phyloP scores from a whole-genome alignment of 2,113 vertebrate genomes.

The Indicator indicator region DNA sequence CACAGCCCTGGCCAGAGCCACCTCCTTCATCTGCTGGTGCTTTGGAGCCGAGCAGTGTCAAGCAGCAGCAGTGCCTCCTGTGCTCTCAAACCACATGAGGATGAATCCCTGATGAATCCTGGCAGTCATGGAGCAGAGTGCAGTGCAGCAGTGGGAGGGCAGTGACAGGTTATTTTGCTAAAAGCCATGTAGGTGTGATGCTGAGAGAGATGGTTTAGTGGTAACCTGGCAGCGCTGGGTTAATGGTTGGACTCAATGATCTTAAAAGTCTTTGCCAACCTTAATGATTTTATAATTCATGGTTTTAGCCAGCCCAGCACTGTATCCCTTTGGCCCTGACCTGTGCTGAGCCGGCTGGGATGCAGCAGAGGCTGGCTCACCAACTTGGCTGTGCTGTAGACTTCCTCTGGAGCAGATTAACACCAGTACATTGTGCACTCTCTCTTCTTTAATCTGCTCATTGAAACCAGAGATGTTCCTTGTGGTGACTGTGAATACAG shows the following conservation, averaged over 20 bases:
- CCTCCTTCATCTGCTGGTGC: fast-evolving
- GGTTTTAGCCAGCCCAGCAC: neutral
- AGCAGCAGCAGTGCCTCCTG: neutral
- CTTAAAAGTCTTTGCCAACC: too few species aligned
- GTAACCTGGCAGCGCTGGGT: too few species aligned
- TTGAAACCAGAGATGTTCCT: neutral
- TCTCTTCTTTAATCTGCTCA: neutral
- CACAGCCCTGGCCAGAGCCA: neutral
- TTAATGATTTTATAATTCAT: too few species aligned
- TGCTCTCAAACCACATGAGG: fast-evolving
- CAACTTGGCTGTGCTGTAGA: neutral
- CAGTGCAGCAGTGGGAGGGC: fast-evolving
- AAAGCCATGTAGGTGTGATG: too few species aligned
- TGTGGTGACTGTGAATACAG: neutral
- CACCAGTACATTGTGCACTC: fast-evolving
- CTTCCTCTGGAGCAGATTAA: neutral
- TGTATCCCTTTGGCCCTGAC: neutral
- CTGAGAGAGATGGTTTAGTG: too few species aligned
- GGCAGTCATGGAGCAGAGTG: fast-evolving
- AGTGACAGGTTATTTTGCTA: fast-evolving
- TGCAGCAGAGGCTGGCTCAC: neutral
- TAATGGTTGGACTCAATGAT: too few species aligned
- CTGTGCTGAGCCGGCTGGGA: neutral
- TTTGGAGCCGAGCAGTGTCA: neutral
- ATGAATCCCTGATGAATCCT: too few species aligned